phyloP scores from a whole-genome alignment of 2,797 vertebrate species.

The Spinus olivaceus region DNA sequence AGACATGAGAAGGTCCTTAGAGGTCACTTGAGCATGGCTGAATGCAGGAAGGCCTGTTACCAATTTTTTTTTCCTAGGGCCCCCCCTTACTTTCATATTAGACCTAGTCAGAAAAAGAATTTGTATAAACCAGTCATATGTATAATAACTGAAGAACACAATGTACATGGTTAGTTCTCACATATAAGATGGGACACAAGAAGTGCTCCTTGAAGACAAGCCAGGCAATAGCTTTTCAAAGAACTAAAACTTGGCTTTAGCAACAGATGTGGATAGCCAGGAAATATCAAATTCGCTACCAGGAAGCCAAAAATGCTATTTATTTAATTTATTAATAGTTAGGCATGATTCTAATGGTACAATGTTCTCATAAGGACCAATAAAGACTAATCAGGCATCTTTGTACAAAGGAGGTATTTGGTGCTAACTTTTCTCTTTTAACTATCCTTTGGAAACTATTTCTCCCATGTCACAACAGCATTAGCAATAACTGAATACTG shows the following conservation, averaged over 20 bases:
- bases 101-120: not conserved
- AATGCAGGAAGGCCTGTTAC: not conserved
- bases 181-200: constrained; percentile 21
- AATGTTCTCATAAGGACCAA: not conserved
- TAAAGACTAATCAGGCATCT: constrained; percentile 9
- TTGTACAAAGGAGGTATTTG: not conserved
- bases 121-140: not conserved
- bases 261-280: constrained; percentile 21
- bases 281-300: constrained; percentile 24
- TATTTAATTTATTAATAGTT: constrained; percentile 50
- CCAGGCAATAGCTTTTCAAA: constrained; percentile 51
- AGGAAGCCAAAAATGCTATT: constrained; percentile 45
- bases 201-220: constrained; percentile 43
- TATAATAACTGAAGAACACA: not conserved
- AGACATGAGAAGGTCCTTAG: not conserved
- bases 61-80: not conserved
- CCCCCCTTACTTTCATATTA: not conserved
- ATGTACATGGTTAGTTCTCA: constrained; percentile 4
- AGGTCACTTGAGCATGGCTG: not conserved
- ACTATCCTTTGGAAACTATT: constrained; percentile 1
- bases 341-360: constrained; percentile 15
- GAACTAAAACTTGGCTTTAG: constrained; percentile 47
- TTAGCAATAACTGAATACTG: not conserved
- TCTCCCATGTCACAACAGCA: not conserved
- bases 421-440: not conserved